Evolutionary conservation across 1,140 invertebrate species (phyloP).

Genomic region (Neotoxoptera formosana): DNA sequence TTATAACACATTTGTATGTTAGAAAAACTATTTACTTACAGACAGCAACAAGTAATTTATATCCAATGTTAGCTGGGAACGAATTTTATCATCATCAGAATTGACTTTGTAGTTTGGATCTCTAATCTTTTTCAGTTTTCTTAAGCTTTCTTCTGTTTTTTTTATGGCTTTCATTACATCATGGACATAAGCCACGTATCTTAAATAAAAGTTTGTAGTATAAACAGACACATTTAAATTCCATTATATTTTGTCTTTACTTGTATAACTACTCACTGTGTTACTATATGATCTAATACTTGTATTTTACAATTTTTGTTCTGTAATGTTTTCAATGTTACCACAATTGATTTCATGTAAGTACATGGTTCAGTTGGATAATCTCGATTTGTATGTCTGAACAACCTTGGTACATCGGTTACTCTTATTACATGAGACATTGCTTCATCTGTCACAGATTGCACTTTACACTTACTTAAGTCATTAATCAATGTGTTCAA

Average conservation of each 20-base stretch:
- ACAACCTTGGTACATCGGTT: slow-evolving; percentile 52
- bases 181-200: slow-evolving; percentile 49
- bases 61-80: slow-evolving; percentile 44
- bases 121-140: slow-evolving; percentile 49
- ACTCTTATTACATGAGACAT: slow-evolving; percentile 54
- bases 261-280: slow-evolving; percentile 8
- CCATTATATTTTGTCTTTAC: not conserved
- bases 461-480: slow-evolving; percentile 42
- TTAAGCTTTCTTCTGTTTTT: slow-evolving; percentile 55
- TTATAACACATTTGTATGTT: not conserved
- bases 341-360: slow-evolving; percentile 55
- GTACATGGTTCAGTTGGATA: slow-evolving; percentile 48
- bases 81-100: slow-evolving; percentile 54
- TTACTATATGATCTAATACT: slow-evolving; percentile 50
- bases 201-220: not conserved
- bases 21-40: slow-evolving; percentile 25
- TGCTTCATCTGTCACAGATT: slow-evolving; percentile 44
- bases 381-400: slow-evolving; percentile 51
- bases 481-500: not conserved
- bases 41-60: slow-evolving; percentile 25
- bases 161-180: slow-evolving; percentile 54
- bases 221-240: not conserved
- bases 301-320: slow-evolving; percentile 47
- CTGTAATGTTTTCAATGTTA: slow-evolving; percentile 37
- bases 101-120: slow-evolving; percentile 54